Base-by-base conservation (phyloP, 2,888 invertebrate genomes). In the Athalia circularis region DNA sequence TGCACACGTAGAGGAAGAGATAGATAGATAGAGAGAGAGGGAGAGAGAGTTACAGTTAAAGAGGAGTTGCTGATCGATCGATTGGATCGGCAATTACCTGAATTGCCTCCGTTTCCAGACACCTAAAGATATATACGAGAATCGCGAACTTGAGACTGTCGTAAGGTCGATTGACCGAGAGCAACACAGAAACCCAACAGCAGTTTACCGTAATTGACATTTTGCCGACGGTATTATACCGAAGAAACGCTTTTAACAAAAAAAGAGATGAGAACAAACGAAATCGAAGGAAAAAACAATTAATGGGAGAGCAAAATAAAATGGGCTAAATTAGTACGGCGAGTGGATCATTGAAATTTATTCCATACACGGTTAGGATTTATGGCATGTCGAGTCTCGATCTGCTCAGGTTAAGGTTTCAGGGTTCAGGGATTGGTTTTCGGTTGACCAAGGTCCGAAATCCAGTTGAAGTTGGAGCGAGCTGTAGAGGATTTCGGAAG, bases 11-110 rank as follows among this genome's bases (percentile, higher is more conserved):
- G 47, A 65, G 65, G 15, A 4, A 50, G 47, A 47, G 67, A 11
- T 47, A 47, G 13, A 8, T 47, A 65, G 45, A 13, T 15, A 29
- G 45, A 13, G 61, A 8, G 61, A 9, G 11, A n/a, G 29, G 7
- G 7, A 13, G 65, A 48, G 15, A 5, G 5, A 52, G 54, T 5
- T 52, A 68, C n/a, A 29, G 54, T 68, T 68, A 43, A 68, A 11
- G 68, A 68, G 68, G 48, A 52, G 11, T 52, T 9, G 61, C 43
- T 29, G 68, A 29, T 29, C 43, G 54, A 68, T 68, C 68, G 68
- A 68, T 68, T 54, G 54, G 54, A 68, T 68, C 68, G 54, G 54
- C 52, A 68, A 68, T 68, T 68, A 68, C 68, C 68, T 0, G 68
- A 68, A 68, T 68, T 68, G 68, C 52, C 65, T 29, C 43, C 15